Conservation (phyloP, 2,113 vertebrate species). For the Neodontobutis hainanensis region DNA sequence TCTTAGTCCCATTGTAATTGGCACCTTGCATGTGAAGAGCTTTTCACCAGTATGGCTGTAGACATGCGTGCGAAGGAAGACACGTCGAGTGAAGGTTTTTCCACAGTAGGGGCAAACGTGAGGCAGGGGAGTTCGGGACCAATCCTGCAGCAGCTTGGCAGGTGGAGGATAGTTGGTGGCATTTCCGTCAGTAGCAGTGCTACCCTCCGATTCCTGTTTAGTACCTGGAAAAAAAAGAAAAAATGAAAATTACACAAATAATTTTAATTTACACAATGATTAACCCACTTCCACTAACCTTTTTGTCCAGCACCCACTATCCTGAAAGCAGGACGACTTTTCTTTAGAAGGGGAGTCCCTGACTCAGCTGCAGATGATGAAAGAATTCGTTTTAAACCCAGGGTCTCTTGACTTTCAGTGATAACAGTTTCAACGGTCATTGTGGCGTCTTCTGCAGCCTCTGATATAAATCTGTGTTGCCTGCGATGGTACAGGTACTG, state of each 20-base stretch:
- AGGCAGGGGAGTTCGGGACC: slow-evolving; percentile 80
- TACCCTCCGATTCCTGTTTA: slow-evolving; percentile 52
- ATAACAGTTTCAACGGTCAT: slow-evolving; percentile 29
- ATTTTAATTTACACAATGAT: not conserved
- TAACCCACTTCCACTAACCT: slow-evolving; percentile 39
- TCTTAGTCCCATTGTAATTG: slow-evolving; percentile 16
- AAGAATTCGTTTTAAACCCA: slow-evolving; percentile 51
- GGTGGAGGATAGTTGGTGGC: slow-evolving; percentile 74
- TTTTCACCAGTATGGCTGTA: slow-evolving; percentile 89
- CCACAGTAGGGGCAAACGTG: slow-evolving; percentile 90
- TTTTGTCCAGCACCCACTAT: slow-evolving; percentile 42
- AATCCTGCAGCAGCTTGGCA: slow-evolving; percentile 79
- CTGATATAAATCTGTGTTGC: slow-evolving; percentile 51
- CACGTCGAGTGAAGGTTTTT: slow-evolving; percentile 88
- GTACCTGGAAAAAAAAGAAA: slow-evolving; percentile 36
- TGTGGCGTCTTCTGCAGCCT: slow-evolving; percentile 20
- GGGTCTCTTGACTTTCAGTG: slow-evolving; percentile 2
- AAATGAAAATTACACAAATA: not conserved
- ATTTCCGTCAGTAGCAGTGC: slow-evolving; percentile 23
- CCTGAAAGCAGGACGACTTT: slow-evolving; percentile 49
- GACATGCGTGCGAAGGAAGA: slow-evolving; percentile 89
- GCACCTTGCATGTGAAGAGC: slow-evolving; percentile 85
- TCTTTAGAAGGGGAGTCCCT: slow-evolving; percentile 53
- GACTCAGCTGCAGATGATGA: slow-evolving; percentile 37
- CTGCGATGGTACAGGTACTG: slow-evolving; percentile 90